phyloP scores from a whole-genome alignment of 2,113 vertebrate species.

The Rhea pennata region DNA sequence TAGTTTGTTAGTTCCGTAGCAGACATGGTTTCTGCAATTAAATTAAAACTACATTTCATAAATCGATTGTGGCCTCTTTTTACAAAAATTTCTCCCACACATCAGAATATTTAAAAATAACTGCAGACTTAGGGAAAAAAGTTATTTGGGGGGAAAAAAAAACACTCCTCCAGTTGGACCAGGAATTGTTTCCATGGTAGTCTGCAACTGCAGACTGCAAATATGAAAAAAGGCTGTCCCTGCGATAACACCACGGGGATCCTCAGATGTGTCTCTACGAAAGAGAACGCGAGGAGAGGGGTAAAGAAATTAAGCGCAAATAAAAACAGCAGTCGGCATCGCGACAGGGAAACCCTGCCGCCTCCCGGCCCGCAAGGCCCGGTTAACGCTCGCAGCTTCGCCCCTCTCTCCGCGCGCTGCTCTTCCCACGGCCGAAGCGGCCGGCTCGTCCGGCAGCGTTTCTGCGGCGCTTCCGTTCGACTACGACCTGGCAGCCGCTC shows the following conservation, averaged over 20 bases:
- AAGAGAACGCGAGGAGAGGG: not conserved
- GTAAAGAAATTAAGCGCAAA: slow-evolving; percentile 31
- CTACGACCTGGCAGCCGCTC: too few species aligned
- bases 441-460: not conserved
- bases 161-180: not conserved
- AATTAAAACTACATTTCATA: slow-evolving; percentile 30
- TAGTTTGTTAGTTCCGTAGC: not conserved
- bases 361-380: not conserved
- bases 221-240: not conserved
- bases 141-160: not conserved
- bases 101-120: slow-evolving; percentile 15
- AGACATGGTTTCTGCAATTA: slow-evolving; percentile 24
- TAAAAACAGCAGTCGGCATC: slow-evolving; percentile 18
- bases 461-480: not conserved
- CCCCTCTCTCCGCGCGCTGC: not conserved
- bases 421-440: not conserved
- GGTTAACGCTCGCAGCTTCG: not conserved
- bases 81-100: not conserved
- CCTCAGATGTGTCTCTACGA: not conserved
- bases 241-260: not conserved
- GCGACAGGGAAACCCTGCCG: not conserved
- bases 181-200: not conserved
- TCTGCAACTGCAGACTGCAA: not conserved
- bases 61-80: not conserved
- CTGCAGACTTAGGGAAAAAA: not conserved